Base-by-base conservation (phyloP, 53 echinoderm and acorn worm species). In the Holothuria leucospilota region DNA sequence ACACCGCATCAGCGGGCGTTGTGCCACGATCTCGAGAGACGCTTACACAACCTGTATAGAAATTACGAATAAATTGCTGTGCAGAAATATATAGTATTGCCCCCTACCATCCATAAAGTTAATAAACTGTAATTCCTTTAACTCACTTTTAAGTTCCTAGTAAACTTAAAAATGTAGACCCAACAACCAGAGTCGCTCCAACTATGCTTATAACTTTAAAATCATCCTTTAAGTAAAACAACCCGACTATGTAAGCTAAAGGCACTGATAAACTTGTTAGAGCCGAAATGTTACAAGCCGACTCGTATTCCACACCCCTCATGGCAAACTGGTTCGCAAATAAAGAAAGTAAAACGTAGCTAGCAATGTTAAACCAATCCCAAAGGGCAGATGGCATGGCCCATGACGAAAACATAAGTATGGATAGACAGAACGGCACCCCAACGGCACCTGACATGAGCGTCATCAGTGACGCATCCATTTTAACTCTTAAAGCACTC, bases 391-490 rank as follows among this genome's bases (percentile, higher is more conserved):
- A 21, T 13, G 30, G 67, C 0, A 67, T 67, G 3, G 6, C 13
- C 67, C 67, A 67, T 30, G 27, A 13, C 24, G 67, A 67, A 3
- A 27, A 27, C 67, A 26, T 67, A 30, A 13, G 67, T 13, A 67
- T 67, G 67, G 6, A 24, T 26, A 67, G 27, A 67, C 67, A 67
- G 15, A 67, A 26, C 27, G 67, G 24, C 7, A 23, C 20, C 30
- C 67, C 67, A 13, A 67, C 67, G 18, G 18, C 15, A 3, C 78
- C 78, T 26, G 78, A 78, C 38, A 78, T 78, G 3, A 53, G 26
- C 2, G 78, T 78, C 78, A 78, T 52, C 56, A 78, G 29, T 29
- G 78, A 52, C 3, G 78, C 26, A 29, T 78, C 78, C 14, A 78
- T 78, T 24, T 24, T 78, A 26, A 20, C 59, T 18, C 59, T 51